phyloP scores from a whole-genome alignment of 2,888 invertebrate genomes.

The Thecocarcelia acutangulata region DNA sequence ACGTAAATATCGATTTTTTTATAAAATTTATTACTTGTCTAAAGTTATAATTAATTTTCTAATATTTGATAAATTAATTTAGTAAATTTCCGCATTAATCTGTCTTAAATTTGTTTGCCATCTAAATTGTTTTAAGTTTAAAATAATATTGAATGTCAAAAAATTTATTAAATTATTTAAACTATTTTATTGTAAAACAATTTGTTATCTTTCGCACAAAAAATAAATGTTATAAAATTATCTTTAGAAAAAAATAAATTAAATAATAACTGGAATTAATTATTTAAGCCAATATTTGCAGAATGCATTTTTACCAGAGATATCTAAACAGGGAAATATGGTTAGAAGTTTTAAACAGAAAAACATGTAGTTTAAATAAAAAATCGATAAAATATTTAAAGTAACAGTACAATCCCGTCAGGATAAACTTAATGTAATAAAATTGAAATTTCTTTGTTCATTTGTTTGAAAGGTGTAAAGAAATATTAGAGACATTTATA shows the following conservation, averaged over 20 bases:
- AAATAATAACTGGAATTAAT: slow-evolving; percentile 52
- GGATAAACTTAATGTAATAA: neutral
- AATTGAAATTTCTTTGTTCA: too few species aligned
- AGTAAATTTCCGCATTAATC: too few species aligned
- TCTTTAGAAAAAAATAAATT: neutral
- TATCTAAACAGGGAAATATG: slow-evolving; percentile 32
- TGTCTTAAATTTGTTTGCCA: neutral
- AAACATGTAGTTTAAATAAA: slow-evolving; percentile 24
- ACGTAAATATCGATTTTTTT: too few species aligned
- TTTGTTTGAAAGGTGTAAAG: too few species aligned
- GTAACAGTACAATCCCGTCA: neutral
- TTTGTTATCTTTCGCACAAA: slow-evolving; percentile 15
- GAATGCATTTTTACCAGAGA: slow-evolving; percentile 33
- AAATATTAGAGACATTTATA: too few species aligned
- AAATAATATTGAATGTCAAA: slow-evolving; percentile 27
- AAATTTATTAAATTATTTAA: slow-evolving; percentile 37
- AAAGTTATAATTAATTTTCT: too few species aligned
- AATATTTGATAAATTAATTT: too few species aligned
- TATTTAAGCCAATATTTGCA: slow-evolving; percentile 54
- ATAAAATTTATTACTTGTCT: too few species aligned
- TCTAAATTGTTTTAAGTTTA: slow-evolving; percentile 22
- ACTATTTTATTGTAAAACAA: slow-evolving; percentile 11
- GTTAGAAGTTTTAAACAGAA: neutral
- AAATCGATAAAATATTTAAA: neutral
- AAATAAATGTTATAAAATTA: slow-evolving; percentile 6